These are phyloP conservation scores for Drosophila triauraria DNA, from an alignment of 1,140 invertebrate species.

Conservation along the genomic window DNA sequence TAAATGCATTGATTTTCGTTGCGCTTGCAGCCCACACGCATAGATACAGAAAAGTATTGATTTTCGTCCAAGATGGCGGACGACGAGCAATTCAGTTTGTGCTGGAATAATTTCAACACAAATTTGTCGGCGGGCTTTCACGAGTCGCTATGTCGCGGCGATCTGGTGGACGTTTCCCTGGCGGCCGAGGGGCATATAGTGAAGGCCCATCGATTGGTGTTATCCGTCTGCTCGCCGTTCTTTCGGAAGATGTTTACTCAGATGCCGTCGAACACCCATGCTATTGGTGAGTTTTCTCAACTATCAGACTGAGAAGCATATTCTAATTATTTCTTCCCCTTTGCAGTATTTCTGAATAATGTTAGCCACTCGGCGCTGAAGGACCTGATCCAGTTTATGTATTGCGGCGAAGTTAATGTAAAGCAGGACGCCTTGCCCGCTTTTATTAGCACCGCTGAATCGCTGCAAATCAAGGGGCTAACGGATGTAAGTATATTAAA, in stretches of 20 bases:
- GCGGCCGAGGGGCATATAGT: slow-evolving; percentile 92
- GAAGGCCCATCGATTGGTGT: slow-evolving; percentile 92
- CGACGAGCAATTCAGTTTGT: slow-evolving; percentile 91
- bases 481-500: slow-evolving; percentile 85
- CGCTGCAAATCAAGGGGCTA: slow-evolving; percentile 93
- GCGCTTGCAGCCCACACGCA: slow-evolving; percentile 40
- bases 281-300: slow-evolving; percentile 86
- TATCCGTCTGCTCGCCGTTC: slow-evolving; percentile 94
- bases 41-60: slow-evolving; percentile 82
- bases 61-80: slow-evolving; percentile 88
- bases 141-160: slow-evolving; percentile 90
- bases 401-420: slow-evolving; percentile 94
- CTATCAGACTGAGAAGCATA: neutral
- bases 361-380: slow-evolving; percentile 91
- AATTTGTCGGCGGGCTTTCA: slow-evolving; percentile 91
- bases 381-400: slow-evolving; percentile 94
- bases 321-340: slow-evolving; percentile 38
- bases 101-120: slow-evolving; percentile 92
- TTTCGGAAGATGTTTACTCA: slow-evolving; percentile 92
- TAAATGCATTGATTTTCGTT: slow-evolving; percentile 28
- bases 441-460: slow-evolving; percentile 94
- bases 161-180: slow-evolving; percentile 92
- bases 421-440: slow-evolving; percentile 92
- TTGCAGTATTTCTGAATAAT: slow-evolving; percentile 93
- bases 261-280: slow-evolving; percentile 88